Percentiles rank a stretch among this genome's conserved stretches.
Conservation (phyloP, 2,797 vertebrate genomes). For the Malacoraja senta region DNA sequence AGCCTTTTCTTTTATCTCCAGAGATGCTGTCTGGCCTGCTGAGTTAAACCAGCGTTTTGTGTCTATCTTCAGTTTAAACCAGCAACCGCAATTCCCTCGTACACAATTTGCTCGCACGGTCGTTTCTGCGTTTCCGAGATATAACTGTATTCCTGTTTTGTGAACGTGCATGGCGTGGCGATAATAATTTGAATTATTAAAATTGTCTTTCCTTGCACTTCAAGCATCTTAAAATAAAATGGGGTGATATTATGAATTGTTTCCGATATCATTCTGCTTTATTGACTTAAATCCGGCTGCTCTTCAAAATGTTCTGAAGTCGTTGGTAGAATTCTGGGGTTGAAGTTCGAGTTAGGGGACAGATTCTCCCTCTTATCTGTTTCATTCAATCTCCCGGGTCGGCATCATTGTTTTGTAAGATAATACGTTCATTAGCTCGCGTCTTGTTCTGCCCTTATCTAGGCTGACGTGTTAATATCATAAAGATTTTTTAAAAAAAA, state of each 20-base stretch:
- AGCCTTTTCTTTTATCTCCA: too few relatives aligned
- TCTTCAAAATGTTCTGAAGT: background rate
- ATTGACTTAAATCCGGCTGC: background rate
- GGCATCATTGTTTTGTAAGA: background rate
- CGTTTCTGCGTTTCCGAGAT: background rate
- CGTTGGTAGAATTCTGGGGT: background rate
- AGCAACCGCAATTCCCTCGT: too few relatives aligned
- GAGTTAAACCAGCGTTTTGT: too few relatives aligned
- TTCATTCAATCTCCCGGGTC: background rate
- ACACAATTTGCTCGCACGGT: too few relatives aligned
- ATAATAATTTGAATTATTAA: conserved; percentile 20
- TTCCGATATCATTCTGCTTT: too few relatives aligned
- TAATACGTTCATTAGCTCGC: background rate
- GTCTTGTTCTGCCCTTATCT: background rate
- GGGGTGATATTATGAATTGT: background rate
- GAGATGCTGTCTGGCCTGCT: too few relatives aligned
- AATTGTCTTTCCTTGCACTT: background rate
- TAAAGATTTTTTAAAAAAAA: too few relatives aligned
- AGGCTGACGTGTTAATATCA: background rate
- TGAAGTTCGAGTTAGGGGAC: too few relatives aligned
- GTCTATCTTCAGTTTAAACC: too few relatives aligned
- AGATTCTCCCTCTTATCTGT: background rate
- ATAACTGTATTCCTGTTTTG: background rate
- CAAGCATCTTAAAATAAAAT: background rate
- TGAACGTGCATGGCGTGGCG: background rate